These are phyloP conservation scores for Tyria jacobaeae DNA, from an alignment of 2,888 invertebrate genomes.

Conservation along the genomic window DNA sequence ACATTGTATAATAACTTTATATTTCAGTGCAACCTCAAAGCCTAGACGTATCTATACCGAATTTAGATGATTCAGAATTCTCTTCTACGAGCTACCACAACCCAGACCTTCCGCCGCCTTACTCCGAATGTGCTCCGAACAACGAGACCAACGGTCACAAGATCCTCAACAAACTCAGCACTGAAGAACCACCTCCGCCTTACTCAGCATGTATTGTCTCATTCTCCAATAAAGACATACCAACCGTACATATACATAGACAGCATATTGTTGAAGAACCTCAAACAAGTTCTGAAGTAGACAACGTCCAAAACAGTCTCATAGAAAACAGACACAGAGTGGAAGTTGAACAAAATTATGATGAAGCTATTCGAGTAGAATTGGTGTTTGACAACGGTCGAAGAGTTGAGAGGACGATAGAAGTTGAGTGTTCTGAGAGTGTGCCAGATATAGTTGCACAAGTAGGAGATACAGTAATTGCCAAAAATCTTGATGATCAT, in stretches of 20 bases:
- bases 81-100: constrained; percentile 32
- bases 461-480: constrained; percentile 14
- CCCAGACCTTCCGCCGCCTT: constrained; percentile 69
- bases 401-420: constrained; percentile 40
- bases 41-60: constrained; percentile 24
- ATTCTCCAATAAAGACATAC: constrained; percentile 58
- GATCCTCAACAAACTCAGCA: constrained; percentile 14
- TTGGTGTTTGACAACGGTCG: constrained; percentile 47
- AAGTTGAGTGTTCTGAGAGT: constrained; percentile 19
- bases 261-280: constrained; percentile 12
- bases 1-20: background rate
- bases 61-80: constrained; percentile 36
- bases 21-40: constrained; percentile 47
- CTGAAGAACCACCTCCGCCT: constrained; percentile 73
- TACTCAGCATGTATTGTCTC: constrained; percentile 70
- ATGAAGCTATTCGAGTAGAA: constrained; percentile 20
- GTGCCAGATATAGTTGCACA: constrained; percentile 21
- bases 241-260: constrained; percentile 56
- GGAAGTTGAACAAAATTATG: constrained; percentile 12
- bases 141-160: constrained; percentile 12
- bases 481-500: constrained; percentile 2
- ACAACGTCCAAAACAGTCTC: constrained; percentile 33
- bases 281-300: constrained; percentile 29
- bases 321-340: constrained; percentile 25
- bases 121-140: constrained; percentile 59